phyloP scores from a whole-genome alignment of 2,113 vertebrate genomes.

The Gymnobelideus leadbeateri region DNA sequence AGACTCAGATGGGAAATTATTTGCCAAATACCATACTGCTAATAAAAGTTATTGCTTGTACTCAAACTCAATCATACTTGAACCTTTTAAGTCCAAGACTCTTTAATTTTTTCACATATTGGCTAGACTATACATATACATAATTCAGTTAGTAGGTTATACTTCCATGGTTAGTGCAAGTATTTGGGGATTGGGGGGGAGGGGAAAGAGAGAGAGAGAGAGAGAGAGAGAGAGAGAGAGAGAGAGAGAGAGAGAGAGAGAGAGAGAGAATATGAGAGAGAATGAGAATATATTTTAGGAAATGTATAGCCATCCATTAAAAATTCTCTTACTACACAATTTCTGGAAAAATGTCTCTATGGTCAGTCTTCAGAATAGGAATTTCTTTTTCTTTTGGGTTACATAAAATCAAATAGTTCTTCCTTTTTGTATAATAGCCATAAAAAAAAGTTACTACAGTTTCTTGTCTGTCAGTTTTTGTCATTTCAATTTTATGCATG shows the following conservation, averaged over 20 bases:
- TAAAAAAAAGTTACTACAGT: constrained; percentile 45
- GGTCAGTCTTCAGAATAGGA: background rate
- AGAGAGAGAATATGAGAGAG: background rate
- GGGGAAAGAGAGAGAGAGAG: no score
- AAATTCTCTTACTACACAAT: background rate
- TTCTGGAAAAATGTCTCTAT: constrained; percentile 16
- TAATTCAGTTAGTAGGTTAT: background rate
- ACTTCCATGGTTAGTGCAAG: background rate
- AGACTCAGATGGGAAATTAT: background rate
- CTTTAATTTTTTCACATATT: background rate
- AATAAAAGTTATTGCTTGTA: background rate
- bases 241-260: background rate
- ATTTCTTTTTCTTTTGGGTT: constrained; percentile 1
- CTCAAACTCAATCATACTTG: background rate
- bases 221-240: background rate
- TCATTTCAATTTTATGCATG: background rate
- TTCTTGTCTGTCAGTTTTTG: background rate
- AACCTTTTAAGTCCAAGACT: background rate
- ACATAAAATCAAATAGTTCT: background rate
- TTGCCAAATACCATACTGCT: background rate
- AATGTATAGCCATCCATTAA: background rate
- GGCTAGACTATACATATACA: background rate
- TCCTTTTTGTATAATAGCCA: background rate
- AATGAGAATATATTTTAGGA: no score
- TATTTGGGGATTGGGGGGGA: no score